Evolutionary conservation across 1,140 invertebrate genomes (phyloP).

Genomic region (Pseudobourletiella spinata): DNA sequence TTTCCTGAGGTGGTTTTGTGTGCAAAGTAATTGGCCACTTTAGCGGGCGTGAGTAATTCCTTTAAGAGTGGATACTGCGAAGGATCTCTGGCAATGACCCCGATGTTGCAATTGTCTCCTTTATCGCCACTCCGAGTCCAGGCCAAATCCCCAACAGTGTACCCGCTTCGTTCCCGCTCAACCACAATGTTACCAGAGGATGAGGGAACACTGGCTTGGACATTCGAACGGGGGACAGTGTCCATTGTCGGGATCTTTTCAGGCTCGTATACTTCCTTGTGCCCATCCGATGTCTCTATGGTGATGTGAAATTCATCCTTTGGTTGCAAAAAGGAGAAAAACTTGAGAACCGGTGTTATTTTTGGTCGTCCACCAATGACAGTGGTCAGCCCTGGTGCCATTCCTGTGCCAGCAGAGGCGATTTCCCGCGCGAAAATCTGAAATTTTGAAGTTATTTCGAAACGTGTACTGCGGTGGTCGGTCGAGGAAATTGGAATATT

Average conservation of each 20-base stretch:
- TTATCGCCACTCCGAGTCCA: conserved; percentile 50
- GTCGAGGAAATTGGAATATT: background rate
- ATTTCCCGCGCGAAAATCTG: conserved; percentile 46
- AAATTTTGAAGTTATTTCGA: too few species aligned
- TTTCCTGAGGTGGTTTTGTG: conserved; percentile 40
- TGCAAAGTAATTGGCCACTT: conserved; percentile 43
- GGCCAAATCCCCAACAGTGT: conserved; percentile 41
- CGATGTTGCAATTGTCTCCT: conserved; percentile 47
- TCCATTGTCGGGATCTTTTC: background rate
- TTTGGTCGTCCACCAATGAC: conserved; percentile 47
- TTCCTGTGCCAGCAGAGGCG: conserved; percentile 50
- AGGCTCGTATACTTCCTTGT: conserved; percentile 14
- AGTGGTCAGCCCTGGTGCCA: conserved; percentile 47
- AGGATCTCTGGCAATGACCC: conserved; percentile 46
- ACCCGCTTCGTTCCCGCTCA: background rate
- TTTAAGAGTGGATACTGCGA: conserved; percentile 42
- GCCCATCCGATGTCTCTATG: conserved; percentile 25
- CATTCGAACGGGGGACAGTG: background rate
- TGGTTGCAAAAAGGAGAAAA: conserved; percentile 46
- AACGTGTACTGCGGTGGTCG: too few species aligned
- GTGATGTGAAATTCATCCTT: conserved; percentile 42
- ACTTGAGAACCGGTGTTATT: conserved; percentile 44
- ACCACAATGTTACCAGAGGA: background rate
- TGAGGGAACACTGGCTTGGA: background rate
- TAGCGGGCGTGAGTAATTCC: conserved; percentile 40